Conservation (phyloP, 1,140 invertebrate genomes). For the Nautilus pompilius region DNA sequence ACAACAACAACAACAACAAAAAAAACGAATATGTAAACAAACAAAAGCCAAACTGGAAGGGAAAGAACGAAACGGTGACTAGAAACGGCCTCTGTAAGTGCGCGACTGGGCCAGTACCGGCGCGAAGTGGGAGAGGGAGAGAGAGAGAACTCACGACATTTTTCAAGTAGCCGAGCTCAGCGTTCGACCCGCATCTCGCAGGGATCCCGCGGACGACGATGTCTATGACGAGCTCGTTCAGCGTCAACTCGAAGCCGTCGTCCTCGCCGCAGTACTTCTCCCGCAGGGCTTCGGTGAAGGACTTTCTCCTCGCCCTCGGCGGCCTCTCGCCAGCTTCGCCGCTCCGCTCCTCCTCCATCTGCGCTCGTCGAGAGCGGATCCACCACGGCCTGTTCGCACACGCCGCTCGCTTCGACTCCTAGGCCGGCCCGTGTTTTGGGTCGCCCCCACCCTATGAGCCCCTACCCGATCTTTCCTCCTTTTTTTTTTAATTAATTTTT, state of each 20-base stretch:
- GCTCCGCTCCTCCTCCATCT: too few relatives aligned
- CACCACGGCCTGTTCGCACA: too few relatives aligned
- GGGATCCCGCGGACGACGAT: conserved; percentile 29
- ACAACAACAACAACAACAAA: too few relatives aligned
- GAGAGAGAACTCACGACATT: conserved; percentile 32
- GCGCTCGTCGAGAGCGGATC: too few relatives aligned
- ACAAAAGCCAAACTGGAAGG: background rate
- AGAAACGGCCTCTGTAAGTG: background rate
- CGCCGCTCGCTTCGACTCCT: too few relatives aligned
- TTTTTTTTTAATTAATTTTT: too few relatives aligned
- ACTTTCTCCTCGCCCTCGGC: conserved; percentile 16
- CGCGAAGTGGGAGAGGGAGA: background rate
- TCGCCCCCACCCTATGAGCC: too few relatives aligned
- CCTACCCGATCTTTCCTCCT: too few relatives aligned
- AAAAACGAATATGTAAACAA: too few relatives aligned
- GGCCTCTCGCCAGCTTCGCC: background rate
- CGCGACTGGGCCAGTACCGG: too few relatives aligned
- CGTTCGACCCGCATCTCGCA: conserved; percentile 21
- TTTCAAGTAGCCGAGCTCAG: conserved; percentile 32
- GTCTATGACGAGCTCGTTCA: conserved; percentile 20
- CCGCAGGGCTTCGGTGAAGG: conserved; percentile 35
- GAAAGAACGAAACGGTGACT: background rate
- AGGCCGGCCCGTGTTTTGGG: too few relatives aligned
- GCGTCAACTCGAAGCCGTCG: conserved; percentile 11
- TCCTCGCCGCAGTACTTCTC: conserved; percentile 36